Percentiles rank a stretch among this genome's conserved stretches.
These are phyloP conservation scores for Anhinga anhinga DNA, from an alignment of 2,113 vertebrate genomes.

Conservation along the genomic window DNA sequence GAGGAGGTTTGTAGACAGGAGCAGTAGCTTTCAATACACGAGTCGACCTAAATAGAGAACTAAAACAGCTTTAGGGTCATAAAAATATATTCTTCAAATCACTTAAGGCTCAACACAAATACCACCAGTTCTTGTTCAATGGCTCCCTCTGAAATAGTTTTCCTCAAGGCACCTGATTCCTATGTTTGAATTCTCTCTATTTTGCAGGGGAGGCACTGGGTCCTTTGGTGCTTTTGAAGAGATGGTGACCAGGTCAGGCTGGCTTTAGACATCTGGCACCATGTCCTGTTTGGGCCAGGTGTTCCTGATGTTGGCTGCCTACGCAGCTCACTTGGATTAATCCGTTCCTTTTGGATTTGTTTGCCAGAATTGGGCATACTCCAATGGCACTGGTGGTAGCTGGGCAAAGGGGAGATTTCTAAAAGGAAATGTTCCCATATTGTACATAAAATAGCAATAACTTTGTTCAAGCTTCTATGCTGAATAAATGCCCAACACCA, in stretches of 20 bases:
- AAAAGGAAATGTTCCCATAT: constrained; percentile 23
- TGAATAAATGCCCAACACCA: constrained; percentile 51
- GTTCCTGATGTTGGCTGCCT: neutral
- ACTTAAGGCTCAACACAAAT: neutral
- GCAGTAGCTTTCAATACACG: neutral
- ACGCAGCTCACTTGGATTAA: neutral
- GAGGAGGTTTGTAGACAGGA: neutral
- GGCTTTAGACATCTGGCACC: neutral
- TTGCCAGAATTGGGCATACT: neutral
- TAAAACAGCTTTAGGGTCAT: neutral
- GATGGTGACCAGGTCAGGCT: neutral
- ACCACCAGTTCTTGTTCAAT: neutral
- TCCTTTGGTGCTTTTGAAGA: neutral
- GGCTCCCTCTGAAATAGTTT: neutral
- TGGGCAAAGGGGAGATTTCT: neutral
- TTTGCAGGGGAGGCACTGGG: neutral
- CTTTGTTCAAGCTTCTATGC: constrained; percentile 43
- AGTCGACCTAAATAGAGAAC: neutral
- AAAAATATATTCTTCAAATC: neutral
- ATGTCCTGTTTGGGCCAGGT: neutral
- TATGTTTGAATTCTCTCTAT: neutral
- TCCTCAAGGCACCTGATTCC: neutral
- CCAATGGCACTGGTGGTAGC: neutral
- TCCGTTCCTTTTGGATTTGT: neutral
- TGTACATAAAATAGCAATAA: constrained; percentile 52